A percentile compares a stretch with the other conserved stretches of the same genome.
These are phyloP conservation scores for Steromphala cineraria DNA, from an alignment of 2,888 invertebrate species.

Conservation along the genomic window DNA sequence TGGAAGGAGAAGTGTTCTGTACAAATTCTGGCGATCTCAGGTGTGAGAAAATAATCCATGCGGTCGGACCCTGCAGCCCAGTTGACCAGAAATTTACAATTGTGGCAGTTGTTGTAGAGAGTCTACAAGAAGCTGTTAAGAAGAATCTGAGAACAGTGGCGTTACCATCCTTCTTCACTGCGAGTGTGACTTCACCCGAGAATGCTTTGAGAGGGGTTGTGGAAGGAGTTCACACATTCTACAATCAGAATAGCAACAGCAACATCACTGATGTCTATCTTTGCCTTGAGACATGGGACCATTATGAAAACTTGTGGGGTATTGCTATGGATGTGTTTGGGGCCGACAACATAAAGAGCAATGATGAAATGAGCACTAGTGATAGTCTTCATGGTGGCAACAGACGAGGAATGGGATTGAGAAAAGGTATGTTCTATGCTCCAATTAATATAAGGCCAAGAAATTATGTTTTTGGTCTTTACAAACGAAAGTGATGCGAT, in stretches of 20 bases:
- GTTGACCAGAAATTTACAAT: background rate
- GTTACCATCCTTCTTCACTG: background rate
- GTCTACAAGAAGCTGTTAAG: background rate
- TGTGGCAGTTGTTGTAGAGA: background rate
- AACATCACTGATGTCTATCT: background rate
- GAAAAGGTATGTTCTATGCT: background rate
- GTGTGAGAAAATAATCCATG: background rate
- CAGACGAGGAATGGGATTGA: background rate
- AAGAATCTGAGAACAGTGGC: background rate
- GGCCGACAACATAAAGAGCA: background rate
- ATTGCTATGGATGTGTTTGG: background rate
- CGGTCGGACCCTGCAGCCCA: background rate
- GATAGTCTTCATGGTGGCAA: background rate
- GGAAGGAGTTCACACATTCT: background rate
- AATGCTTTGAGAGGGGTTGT: background rate
- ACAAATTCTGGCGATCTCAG: background rate
- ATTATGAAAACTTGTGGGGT: background rate
- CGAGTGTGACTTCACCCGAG: background rate
- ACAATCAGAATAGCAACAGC: background rate
- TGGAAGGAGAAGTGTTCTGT: background rate
- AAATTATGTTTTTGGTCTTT: no score
- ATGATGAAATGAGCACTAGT: background rate
- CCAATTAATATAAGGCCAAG: no score
- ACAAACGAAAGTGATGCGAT: no score
- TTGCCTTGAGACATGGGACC: background rate